phyloP scores from a whole-genome alignment of 2,888 invertebrate genomes.

The Gastrophysa polygoni region DNA sequence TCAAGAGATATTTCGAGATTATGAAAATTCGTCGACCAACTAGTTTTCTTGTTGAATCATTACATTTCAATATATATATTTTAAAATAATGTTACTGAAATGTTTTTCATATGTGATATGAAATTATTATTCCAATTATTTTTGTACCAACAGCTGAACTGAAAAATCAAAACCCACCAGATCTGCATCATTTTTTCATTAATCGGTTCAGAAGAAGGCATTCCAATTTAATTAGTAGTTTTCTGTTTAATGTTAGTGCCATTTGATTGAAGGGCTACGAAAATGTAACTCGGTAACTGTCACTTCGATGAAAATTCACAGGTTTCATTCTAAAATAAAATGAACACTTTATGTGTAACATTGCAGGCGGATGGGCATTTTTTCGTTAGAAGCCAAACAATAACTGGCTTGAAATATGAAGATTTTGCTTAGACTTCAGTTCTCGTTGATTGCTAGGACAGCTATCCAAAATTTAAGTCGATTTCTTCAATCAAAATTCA shows the following conservation, averaged over 20 bases:
- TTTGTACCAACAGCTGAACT: slow-evolving; percentile 24
- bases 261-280: slow-evolving; percentile 47
- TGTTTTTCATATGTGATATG: slow-evolving; percentile 38
- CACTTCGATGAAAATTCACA: neutral
- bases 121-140: slow-evolving; percentile 20
- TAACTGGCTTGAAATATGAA: too few species aligned
- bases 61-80: slow-evolving; percentile 37
- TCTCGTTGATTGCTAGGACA: too few species aligned
- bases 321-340: neutral
- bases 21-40: neutral
- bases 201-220: slow-evolving; percentile 39
- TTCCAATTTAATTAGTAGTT: slow-evolving; percentile 47
- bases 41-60: slow-evolving; percentile 30
- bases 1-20: neutral
- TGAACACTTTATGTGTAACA: too few species aligned
- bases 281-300: slow-evolving; percentile 18
- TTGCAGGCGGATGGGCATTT: too few species aligned
- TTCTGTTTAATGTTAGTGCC: slow-evolving; percentile 48
- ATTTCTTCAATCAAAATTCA: too few species aligned
- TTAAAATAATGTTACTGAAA: slow-evolving; percentile 35
- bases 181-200: slow-evolving; percentile 32
- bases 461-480: too few species aligned
- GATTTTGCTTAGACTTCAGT: too few species aligned
- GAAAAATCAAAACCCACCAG: slow-evolving; percentile 30
- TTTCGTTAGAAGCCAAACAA: too few species aligned